Percentiles rank a stretch among this genome's conserved stretches.
These are phyloP conservation scores for Notothenia rossii DNA, from an alignment of 2,113 vertebrate species.

Conservation along the genomic window DNA sequence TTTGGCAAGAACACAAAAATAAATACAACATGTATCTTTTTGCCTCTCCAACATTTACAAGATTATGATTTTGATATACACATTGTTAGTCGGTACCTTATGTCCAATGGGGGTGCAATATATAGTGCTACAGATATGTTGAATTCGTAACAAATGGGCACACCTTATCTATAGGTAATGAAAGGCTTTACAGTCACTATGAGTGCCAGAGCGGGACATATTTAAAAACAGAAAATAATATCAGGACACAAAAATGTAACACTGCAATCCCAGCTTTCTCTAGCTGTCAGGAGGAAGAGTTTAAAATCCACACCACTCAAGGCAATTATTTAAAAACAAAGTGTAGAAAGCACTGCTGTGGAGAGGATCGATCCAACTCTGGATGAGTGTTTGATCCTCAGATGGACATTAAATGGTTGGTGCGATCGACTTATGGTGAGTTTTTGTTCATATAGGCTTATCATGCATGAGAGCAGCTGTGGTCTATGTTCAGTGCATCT, in stretches of 20 bases:
- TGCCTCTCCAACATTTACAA: slow-evolving; percentile 45
- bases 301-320: slow-evolving; percentile 58
- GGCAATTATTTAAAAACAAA: slow-evolving; percentile 22
- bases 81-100: slow-evolving; percentile 64
- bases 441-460: slow-evolving; percentile 62
- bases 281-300: slow-evolving; percentile 53
- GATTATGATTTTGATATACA: slow-evolving; percentile 47
- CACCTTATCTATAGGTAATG: slow-evolving; percentile 50
- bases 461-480: slow-evolving; percentile 68
- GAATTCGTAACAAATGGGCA: slow-evolving; percentile 53
- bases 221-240: slow-evolving; percentile 75
- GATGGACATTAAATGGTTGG: slow-evolving; percentile 22
- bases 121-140: slow-evolving; percentile 41
- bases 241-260: slow-evolving; percentile 66
- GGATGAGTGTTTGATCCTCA: slow-evolving; percentile 42
- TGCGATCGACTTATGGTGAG: slow-evolving; percentile 12
- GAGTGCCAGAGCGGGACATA: slow-evolving; percentile 51
- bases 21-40: slow-evolving; percentile 64
- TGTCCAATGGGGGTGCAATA: slow-evolving; percentile 39
- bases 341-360: slow-evolving; percentile 23
- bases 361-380: slow-evolving; percentile 68
- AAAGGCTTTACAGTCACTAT: slow-evolving; percentile 54
- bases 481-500: slow-evolving; percentile 34
- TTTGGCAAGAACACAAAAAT: slow-evolving; percentile 71
- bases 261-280: slow-evolving; percentile 63